Conservation (phyloP, 2,888 invertebrate species). For the Cremastinae sp. region DNA sequence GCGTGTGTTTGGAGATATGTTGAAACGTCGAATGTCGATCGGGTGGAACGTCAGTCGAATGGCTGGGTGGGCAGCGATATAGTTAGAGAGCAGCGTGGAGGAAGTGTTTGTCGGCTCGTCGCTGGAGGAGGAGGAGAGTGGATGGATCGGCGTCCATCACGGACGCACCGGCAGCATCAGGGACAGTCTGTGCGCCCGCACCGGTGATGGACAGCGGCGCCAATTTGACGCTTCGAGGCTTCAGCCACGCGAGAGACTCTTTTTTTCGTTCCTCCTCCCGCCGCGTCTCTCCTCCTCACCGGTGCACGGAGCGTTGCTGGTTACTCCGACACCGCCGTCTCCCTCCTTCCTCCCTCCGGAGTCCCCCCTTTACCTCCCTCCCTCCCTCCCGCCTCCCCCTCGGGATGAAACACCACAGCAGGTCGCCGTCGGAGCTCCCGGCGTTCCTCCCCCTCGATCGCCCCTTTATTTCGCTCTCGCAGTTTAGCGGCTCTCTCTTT, state of each 20-base stretch:
- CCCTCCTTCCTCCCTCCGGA: slow-evolving; percentile 35
- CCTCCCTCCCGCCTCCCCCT: slow-evolving; percentile 42
- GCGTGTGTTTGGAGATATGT: slow-evolving; percentile 17
- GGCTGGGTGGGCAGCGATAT: slow-evolving; percentile 22
- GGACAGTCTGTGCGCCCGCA: slow-evolving; percentile 67
- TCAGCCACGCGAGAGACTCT: slow-evolving; percentile 73
- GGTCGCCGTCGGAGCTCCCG: slow-evolving; percentile 41
- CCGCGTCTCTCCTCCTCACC: slow-evolving; percentile 37
- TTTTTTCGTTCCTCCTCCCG: slow-evolving; percentile 56
- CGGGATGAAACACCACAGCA: slow-evolving; percentile 44
- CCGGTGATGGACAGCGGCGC: slow-evolving; percentile 80
- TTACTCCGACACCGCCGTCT: slow-evolving; percentile 65
- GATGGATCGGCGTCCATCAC: slow-evolving; percentile 67
- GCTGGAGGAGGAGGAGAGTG: slow-evolving; percentile 37
- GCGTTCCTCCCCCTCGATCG: slow-evolving; percentile 8
- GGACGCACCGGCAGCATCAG: slow-evolving; percentile 64
- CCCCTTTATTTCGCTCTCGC: slow-evolving; percentile 60
- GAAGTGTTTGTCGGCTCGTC: slow-evolving; percentile 23
- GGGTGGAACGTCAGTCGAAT: slow-evolving; percentile 40
- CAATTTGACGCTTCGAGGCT: slow-evolving; percentile 79
- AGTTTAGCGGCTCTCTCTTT: slow-evolving; percentile 59
- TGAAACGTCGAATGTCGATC: slow-evolving; percentile 59
- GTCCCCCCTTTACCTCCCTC: slow-evolving; percentile 50
- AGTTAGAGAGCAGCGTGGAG: slow-evolving; percentile 28
- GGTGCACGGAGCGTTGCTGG: slow-evolving; percentile 43